A percentile compares a stretch with the other conserved stretches of the same genome.
These are phyloP conservation scores for Smutsia gigantea DNA, from an alignment of 2,797 vertebrate genomes.

Conservation along the genomic window DNA sequence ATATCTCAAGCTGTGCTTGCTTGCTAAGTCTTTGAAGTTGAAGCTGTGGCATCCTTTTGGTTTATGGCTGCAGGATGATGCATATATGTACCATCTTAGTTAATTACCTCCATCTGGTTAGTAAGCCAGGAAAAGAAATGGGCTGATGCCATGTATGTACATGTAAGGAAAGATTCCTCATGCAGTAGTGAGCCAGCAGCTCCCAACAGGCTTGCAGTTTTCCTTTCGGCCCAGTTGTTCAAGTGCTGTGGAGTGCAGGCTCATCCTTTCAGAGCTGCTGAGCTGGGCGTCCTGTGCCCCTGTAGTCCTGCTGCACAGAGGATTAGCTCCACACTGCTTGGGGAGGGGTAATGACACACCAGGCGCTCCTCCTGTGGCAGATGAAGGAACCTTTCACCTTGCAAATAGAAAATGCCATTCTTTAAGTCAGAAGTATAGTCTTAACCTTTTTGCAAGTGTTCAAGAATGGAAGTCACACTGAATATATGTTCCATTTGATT, in stretches of 20 bases:
- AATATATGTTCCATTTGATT: neutral
- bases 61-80: slow-evolving; percentile 31
- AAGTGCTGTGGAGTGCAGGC: neutral
- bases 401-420: neutral
- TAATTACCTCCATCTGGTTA: slow-evolving; percentile 72
- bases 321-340: neutral
- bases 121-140: slow-evolving; percentile 48
- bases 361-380: neutral
- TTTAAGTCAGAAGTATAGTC: neutral
- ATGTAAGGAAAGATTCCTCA: neutral
- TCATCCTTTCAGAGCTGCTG: neutral
- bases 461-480: neutral
- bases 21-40: slow-evolving; percentile 51
- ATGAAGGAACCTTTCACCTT: neutral
- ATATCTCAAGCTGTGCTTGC: slow-evolving; percentile 48
- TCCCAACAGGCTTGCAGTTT: slow-evolving; percentile 34
- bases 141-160: neutral
- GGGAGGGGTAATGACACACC: neutral
- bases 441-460: neutral
- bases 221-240: slow-evolving; percentile 19
- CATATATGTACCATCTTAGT: slow-evolving; percentile 54
- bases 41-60: slow-evolving; percentile 45
- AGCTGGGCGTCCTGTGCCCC: neutral
- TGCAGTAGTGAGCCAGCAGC: neutral
- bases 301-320: neutral